These are phyloP conservation scores for Leptopterna dolabrata DNA, from an alignment of 2,888 invertebrate species.

Conservation along the genomic window DNA sequence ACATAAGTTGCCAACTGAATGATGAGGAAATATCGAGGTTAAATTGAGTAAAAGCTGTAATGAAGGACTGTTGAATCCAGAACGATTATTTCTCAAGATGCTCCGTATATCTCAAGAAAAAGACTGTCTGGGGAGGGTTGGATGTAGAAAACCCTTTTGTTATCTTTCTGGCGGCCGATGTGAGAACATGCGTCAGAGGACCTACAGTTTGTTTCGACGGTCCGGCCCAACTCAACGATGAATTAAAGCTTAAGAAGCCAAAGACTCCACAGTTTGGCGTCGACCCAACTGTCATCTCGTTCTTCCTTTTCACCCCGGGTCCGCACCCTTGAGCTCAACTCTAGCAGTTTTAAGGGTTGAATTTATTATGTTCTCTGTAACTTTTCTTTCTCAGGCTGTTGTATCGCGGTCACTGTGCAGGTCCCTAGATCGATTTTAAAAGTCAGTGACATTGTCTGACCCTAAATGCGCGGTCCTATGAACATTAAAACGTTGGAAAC, in stretches of 20 bases:
- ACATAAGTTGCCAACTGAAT: neutral
- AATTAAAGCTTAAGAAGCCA: conserved; percentile 11
- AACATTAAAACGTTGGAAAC: neutral
- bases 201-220: neutral
- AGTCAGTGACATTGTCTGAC: neutral
- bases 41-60: neutral
- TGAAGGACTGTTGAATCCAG: neutral
- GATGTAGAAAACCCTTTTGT: neutral
- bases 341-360: conserved; percentile 3
- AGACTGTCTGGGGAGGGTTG: neutral
- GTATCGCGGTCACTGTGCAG: neutral
- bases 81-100: neutral
- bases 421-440: neutral
- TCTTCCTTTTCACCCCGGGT: neutral
- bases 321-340: neutral
- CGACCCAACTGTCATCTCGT: conserved; percentile 8
- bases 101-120: neutral
- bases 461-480: neutral
- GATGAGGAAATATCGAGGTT: neutral
- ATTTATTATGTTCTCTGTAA: neutral
- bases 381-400: neutral
- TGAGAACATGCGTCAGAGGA: neutral
- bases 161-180: conserved; percentile 7
- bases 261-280: neutral
- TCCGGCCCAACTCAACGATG: neutral